Base-by-base conservation (phyloP, 64 coral and sea anemone genomes). In the Dendronephthya gigantea region DNA sequence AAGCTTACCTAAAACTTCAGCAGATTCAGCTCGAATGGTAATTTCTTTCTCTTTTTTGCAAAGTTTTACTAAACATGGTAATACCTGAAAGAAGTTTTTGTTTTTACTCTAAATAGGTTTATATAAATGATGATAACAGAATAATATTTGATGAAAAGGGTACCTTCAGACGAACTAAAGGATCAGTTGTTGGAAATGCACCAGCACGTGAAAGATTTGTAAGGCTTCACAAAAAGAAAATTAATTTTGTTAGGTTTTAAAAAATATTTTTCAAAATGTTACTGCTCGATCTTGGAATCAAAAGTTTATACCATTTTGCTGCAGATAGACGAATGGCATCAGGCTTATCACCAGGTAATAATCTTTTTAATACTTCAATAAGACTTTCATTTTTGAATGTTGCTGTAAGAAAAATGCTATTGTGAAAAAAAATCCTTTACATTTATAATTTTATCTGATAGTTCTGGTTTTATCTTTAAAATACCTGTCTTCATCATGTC, bases 171-270 rank as follows among this genome's bases (percentile, higher is more conserved):
- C 68, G 88, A 49, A 90, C 45, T 15, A 62, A 79, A 3, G 90
- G 86, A 34, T 85, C 89, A 38, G 81, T 52, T 17, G 87, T 84
- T 82, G 87, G 50, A 50, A 91, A 85, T 33, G 90, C 87, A 32
- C 94, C 91, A 83, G 92, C 86, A 84, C 94, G 92, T 85, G 88
- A 93, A 89, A 97, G 93, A 81, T 97, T 97, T 50, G 94, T 97
- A 37, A 97, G 83, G 45, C 94, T 97, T 52, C 0, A 87, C 34
- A 34, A 69, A 4, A 83, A 62, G 40, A 28, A 7, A 88, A 58
- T 62, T 6, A 55, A 86, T n/a, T n/a, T n/a, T n/a, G n/a, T n/a
- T n/a, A n/a, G n/a, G n/a, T n/a, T n/a, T n/a, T n/a, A n/a, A n/a
- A n/a, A n/a, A n/a, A n/a, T n/a, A n/a, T n/a, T n/a, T n/a, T n/a